A percentile compares a stretch with the other conserved stretches of the same genome.
phyloP scores from a whole-genome alignment of 2,113 vertebrate genomes.

The Asarcornis scutulata region DNA sequence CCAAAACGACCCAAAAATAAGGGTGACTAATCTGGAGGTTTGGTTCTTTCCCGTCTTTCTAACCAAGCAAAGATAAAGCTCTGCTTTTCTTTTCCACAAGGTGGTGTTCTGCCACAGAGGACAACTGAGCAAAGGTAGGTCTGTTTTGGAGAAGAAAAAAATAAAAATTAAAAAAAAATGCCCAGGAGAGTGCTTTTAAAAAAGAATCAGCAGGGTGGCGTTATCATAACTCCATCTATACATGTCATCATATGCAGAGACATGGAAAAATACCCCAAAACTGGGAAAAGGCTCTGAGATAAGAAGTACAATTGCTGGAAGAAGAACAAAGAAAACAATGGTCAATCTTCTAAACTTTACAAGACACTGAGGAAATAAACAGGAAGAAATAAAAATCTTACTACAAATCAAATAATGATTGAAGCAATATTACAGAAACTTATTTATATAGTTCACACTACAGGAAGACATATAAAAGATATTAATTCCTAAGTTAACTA shows the following conservation, averaged over 20 bases:
- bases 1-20: background rate
- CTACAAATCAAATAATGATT: background rate
- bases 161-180: background rate
- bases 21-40: background rate
- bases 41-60: background rate
- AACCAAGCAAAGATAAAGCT: background rate
- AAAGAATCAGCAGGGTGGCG: background rate
- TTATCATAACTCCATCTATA: background rate
- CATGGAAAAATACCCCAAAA: background rate
- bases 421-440: background rate
- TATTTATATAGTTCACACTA: background rate
- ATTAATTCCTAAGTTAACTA: background rate
- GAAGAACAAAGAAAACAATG: background rate
- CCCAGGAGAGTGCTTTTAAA: background rate
- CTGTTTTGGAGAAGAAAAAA: background rate
- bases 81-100: slow-evolving; percentile 47
- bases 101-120: slow-evolving; percentile 50
- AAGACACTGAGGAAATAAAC: background rate
- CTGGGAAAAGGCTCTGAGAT: background rate
- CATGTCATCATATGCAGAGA: background rate
- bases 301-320: background rate
- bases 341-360: slow-evolving; percentile 1
- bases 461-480: background rate
- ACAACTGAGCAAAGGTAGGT: background rate
- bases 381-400: slow-evolving; percentile 4